Base-by-base conservation (phyloP, 2,113 vertebrate genomes). In the Pseudorasbora parva region DNA sequence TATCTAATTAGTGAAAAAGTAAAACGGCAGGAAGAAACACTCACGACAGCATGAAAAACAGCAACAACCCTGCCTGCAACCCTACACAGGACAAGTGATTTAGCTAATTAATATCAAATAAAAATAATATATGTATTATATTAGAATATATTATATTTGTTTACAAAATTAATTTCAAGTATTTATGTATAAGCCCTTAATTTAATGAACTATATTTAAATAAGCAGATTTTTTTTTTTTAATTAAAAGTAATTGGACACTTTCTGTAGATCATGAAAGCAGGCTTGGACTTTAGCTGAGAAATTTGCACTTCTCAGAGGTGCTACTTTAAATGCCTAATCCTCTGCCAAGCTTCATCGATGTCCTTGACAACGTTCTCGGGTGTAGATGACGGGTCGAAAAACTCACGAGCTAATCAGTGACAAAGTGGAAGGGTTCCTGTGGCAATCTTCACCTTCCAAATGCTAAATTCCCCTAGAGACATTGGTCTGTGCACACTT, bases 321-420 rank as follows among this genome's bases (percentile, higher is more conserved):
- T 51, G 71, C 45, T 49, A 49, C 71, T 74, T 74, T 27, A 74
- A 49, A 74, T 49, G 68, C 72, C 41, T 27, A 73, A 73, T 49
- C 45, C 45, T 27, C 72, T 51, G 45, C 72, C 8, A 51, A 74
- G 43, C 72, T 51, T 51, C 43, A 74, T 74, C 47, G 25, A 74
- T 74, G 45, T 74, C 25, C 72, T 72, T 47, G n/a, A 45, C 68
- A 47, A 23, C 68, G 17, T 51, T 30, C 47, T 74, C 8, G 8
- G 19, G 23, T 74, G 43, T 49, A 51, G 45, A 74, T 25, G 71
- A 14, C 4, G 4, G 72, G 47, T 74, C n/a, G 11, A 25, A 72
- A 51, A 74, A 74, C 72, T 25, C 43, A 47, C 30, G 51, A 74
- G 47, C 72, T 51, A 51, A 51, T 51, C 72, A 51, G 23, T 51